Percentiles rank a stretch among this genome's conserved stretches.
Evolutionary conservation across 2,797 vertebrate species (phyloP).

Genomic region (Onychomys arenicola): DNA sequence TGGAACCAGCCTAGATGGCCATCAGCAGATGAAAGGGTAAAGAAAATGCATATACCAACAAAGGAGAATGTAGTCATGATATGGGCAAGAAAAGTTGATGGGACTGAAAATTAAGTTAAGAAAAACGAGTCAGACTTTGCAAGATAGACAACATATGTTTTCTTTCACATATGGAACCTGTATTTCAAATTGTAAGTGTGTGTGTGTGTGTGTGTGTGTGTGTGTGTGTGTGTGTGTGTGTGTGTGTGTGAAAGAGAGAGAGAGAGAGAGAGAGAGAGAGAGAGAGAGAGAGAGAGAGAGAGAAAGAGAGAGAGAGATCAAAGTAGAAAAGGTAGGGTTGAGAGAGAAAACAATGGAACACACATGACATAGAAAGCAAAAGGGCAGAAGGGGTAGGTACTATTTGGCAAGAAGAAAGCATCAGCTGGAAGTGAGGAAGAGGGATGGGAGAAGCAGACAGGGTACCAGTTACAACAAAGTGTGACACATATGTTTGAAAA

Average conservation of each 20-base stretch:
- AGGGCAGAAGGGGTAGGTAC: too few species aligned
- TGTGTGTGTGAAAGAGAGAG: not conserved
- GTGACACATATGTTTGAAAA: not conserved
- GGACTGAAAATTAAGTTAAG: not conserved
- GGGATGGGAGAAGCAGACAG: not conserved
- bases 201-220: not conserved
- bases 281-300: not conserved
- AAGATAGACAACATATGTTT: not conserved
- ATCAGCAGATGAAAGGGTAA: not conserved
- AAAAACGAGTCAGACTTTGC: not conserved
- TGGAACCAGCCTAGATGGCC: not conserved
- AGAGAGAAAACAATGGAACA: too few species aligned
- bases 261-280: not conserved
- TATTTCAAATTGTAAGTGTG: not conserved
- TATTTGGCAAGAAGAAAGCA: too few species aligned
- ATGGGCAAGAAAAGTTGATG: not conserved
- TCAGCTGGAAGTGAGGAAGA: not conserved
- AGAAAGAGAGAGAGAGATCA: not conserved
- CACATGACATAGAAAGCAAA: too few species aligned
- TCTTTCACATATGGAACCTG: not conserved
- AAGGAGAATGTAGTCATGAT: not conserved
- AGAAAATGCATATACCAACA: not conserved
- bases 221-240: not conserved
- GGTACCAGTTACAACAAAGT: not conserved
- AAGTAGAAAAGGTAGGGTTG: not conserved